Evolutionary conservation across 1,140 invertebrate genomes (phyloP), one percentile per base, ranked within the genome.

Genomic region (Alviniconcha marisindica): DNA sequence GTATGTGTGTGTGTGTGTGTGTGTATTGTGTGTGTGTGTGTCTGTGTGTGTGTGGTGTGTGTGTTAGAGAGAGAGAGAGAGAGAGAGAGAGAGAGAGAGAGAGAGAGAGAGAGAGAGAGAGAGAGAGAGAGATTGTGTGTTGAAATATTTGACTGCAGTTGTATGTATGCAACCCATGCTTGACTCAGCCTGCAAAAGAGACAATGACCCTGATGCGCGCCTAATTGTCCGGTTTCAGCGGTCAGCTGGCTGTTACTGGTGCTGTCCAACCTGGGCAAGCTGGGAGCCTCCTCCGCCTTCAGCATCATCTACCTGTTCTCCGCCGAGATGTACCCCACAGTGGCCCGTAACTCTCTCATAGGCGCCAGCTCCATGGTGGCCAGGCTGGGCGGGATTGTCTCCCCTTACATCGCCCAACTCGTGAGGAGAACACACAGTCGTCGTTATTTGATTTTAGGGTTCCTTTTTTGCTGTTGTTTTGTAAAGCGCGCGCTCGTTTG

Each of bases 301-400:
- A 96, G 95, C 42, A 95, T 96, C 0, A 95, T 97, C 48, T 97
- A 97, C 88, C 94, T 97, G 69, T 96, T 96, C 90, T 96, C 96
- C 10, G 95, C 96, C 18, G 96, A 97, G 93, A 96, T 97, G 89
- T 97, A 96, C 88, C 97, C 97, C 3, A 98, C 97, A 0, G 95
- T 96, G 10, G 95, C 97, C 54, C 93, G 97, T 80, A 97, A 96
- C 89, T 96, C 96, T 0, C 97, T 95, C 0, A 93, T 98, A 74
- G 97, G 97, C 0, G 93, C 96, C 3, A 94, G 96, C 66, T 97
- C 96, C 0, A 96, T 96, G 86, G 95, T 95, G 86, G 96, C 96
- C 14, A 93, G 96, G 82, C 91, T 97, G 77, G 96, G 96, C 21
- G 96, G 96, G 42, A 96, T 97, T 83, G 91, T 96, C 69, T 96